These are phyloP conservation scores for Cabera pusaria DNA, from an alignment of 2,888 invertebrate species.

Conservation along the genomic window DNA sequence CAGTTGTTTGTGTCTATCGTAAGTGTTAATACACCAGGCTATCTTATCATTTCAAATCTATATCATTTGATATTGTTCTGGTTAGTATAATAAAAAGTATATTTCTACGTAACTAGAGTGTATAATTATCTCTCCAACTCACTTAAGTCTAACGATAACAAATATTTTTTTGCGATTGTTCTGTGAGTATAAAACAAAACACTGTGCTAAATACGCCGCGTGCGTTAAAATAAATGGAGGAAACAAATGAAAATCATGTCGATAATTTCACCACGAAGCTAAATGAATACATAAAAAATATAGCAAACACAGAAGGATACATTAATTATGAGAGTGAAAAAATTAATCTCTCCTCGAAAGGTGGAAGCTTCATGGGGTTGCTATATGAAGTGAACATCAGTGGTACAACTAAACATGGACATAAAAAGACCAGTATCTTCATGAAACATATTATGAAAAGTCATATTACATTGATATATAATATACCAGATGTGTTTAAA, in stretches of 20 bases:
- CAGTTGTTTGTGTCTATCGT: too few relatives aligned
- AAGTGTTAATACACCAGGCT: too few relatives aligned
- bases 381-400: slow-evolving; percentile 46
- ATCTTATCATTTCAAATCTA: too few relatives aligned
- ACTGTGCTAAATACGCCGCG: too few relatives aligned
- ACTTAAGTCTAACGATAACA: too few relatives aligned
- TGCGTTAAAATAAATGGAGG: slow-evolving; percentile 8
- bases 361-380: slow-evolving; percentile 47
- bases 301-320: slow-evolving; percentile 39
- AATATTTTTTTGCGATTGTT: too few relatives aligned
- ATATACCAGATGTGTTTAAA: slow-evolving; percentile 41
- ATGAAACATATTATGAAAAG: slow-evolving; percentile 48
- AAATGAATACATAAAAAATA: slow-evolving; percentile 23
- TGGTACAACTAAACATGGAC: slow-evolving; percentile 35
- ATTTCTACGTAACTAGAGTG: too few relatives aligned
- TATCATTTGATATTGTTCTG: too few relatives aligned
- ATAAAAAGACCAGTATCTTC: slow-evolving; percentile 47
- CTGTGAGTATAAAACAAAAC: too few relatives aligned
- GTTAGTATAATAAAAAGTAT: too few relatives aligned
- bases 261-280: slow-evolving; percentile 16
- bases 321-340: slow-evolving; percentile 29
- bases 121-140: too few relatives aligned
- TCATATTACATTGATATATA: slow-evolving; percentile 38
- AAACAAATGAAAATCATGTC: neutral
- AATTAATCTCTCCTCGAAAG: slow-evolving; percentile 38